Conservation (phyloP, 37 sponge, comb jelly and placozoan genomes). For the Cliona cf. orientalis region DNA sequence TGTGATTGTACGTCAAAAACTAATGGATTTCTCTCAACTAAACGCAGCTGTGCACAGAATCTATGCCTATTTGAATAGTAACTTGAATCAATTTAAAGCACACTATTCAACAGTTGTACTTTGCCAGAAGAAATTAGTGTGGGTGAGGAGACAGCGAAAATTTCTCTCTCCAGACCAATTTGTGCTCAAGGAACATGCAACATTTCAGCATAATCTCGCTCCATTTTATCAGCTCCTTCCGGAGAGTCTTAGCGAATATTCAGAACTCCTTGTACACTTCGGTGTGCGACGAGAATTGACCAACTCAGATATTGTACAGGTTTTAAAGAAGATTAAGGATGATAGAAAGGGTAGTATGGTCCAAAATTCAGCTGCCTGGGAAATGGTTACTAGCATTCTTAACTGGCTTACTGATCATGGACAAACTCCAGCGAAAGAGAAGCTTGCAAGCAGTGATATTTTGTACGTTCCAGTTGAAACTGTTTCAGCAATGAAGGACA, state of each 20-base stretch:
- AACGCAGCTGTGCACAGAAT: too few relatives aligned
- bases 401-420: conserved; percentile 49
- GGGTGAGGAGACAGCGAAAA: too few relatives aligned
- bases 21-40: too few relatives aligned
- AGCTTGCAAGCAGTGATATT: background rate
- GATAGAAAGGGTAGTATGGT: background rate
- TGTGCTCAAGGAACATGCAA: too few relatives aligned
- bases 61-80: too few relatives aligned
- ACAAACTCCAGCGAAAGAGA: too few relatives aligned
- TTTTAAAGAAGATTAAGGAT: background rate
- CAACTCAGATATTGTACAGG: background rate
- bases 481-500: background rate
- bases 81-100: too few relatives aligned
- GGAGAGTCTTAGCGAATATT: background rate
- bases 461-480: conserved; percentile 47
- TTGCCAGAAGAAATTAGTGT: too few relatives aligned
- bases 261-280: background rate
- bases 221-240: background rate
- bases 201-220: too few relatives aligned
- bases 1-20: too few relatives aligned
- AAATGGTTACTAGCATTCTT: conserved; percentile 31
- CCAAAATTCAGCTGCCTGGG: conserved; percentile 13
- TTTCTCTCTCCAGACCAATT: too few relatives aligned
- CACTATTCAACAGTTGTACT: too few relatives aligned
- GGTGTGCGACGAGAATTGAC: background rate